These are phyloP conservation scores for Hippopotamyrus pictus DNA, from an alignment of 2,797 vertebrate species.

Conservation along the genomic window DNA sequence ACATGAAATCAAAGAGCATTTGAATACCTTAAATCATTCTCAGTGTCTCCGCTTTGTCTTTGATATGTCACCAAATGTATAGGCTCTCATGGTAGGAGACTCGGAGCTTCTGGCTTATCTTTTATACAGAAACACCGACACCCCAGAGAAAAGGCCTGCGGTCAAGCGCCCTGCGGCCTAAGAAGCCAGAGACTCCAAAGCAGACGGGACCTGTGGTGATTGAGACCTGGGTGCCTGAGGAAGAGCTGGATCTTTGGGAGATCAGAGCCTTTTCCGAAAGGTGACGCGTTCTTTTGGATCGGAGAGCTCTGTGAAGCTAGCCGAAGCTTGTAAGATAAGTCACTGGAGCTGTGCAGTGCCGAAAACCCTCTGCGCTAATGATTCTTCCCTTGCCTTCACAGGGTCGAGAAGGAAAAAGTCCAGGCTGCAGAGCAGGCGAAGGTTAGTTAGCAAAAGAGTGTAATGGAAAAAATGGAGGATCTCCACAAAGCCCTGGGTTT, in stretches of 20 bases:
- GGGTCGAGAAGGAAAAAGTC: constrained; percentile 95
- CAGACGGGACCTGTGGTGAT: constrained; percentile 92
- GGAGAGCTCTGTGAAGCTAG: neutral
- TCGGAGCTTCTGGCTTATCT: neutral
- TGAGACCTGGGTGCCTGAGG: constrained; percentile 93
- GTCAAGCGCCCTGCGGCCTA: constrained; percentile 92
- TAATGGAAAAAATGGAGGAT: constrained; percentile 55
- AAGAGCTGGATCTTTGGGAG: constrained; percentile 95
- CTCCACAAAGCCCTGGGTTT: constrained; percentile 30
- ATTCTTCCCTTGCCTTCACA: constrained; percentile 41
- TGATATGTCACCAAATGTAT: neutral
- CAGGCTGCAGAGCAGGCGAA: constrained; percentile 92
- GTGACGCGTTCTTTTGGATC: constrained; percentile 50
- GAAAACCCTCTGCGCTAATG: neutral
- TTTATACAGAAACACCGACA: constrained; percentile 82
- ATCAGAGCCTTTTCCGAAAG: constrained; percentile 97
- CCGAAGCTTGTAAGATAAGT: neutral
- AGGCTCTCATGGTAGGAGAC: neutral
- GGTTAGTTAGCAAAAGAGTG: constrained; percentile 72
- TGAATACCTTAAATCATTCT: neutral
- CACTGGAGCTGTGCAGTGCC: neutral
- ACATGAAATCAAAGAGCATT: neutral
- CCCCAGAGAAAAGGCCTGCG: constrained; percentile 95
- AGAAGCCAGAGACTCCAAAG: constrained; percentile 90
- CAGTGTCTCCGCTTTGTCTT: neutral